Base-by-base conservation (phyloP, 2,888 invertebrate species). In the Pinctada fucata region DNA sequence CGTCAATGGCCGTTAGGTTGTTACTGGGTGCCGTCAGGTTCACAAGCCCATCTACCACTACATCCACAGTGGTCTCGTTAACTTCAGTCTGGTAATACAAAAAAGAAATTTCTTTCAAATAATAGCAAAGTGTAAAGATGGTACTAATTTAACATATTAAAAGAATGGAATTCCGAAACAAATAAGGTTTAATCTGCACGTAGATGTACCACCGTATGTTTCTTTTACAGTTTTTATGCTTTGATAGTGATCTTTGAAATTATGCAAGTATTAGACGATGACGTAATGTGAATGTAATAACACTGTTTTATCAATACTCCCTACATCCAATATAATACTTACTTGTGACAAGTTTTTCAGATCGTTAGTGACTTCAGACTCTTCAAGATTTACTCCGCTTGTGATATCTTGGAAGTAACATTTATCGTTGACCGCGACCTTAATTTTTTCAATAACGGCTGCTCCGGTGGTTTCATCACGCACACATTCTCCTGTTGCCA, bases 1-100 rank as follows among this genome's bases (percentile, higher is more conserved):
- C 67, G 67, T 87, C 86, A 8, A 79, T 74, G 6, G 75, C 76
- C 3, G 81, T 81, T 6, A 83, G 65, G 48, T 75, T 72, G 65
- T 81, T 67, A 6, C 69, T 51, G n/a, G 48, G 31, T 6, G 49
- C n/a, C 2, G 78, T 78, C 2, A 74, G 52, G 47, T 73, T 74
- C 2, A 50, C 67, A 3, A 77, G 13, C 8, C 13, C 58, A 6
- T 58, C 13, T 13, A 58, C 13, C 6, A 58, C 13, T 58, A 13
- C 13, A 6, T 6, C 8, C 58, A 58, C 58, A 58, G 6, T 58
- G 6, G 58, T 58, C 58, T 58, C 58, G 58, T 58, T 58, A 10
- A 58, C 13, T 58, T 6, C 13, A 10, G 58, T 13, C 58, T 58
- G 58, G 6, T 58, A 58, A 10, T 10, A 58, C 6, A 58, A 13